These are phyloP conservation scores for Ageneiosus marmoratus DNA, from an alignment of 2,113 vertebrate genomes.

Conservation along the genomic window DNA sequence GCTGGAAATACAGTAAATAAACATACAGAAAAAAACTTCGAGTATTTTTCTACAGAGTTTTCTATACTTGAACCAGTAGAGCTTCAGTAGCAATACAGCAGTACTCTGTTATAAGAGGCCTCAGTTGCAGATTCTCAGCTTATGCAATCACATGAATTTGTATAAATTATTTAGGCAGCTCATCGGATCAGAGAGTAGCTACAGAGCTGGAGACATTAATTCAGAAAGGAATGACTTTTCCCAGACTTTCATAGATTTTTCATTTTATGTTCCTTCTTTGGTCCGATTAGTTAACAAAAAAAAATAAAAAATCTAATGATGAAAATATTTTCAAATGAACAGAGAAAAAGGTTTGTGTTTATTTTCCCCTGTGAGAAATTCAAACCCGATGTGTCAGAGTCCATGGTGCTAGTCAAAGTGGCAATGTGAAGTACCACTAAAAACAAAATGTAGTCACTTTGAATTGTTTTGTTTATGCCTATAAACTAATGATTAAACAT, in stretches of 20 bases:
- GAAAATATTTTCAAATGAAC: not conserved
- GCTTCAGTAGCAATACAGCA: not conserved
- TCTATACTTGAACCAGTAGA: not conserved
- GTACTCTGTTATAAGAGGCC: not conserved
- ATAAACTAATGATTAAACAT: not conserved
- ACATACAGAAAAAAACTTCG: not conserved
- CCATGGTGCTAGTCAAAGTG: not conserved
- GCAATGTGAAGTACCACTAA: not conserved
- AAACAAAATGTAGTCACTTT: not conserved
- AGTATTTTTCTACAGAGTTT: not conserved
- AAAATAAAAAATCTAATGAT: not conserved
- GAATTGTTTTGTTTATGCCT: not conserved
- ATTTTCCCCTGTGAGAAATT: not conserved
- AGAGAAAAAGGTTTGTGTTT: not conserved
- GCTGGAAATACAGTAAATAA: not conserved
- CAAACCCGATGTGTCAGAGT: not conserved
- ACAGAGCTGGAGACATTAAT: not conserved
- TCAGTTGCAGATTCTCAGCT: not conserved
- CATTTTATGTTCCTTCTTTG: not conserved
- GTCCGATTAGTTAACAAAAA: not conserved
- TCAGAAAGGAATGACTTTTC: not conserved
- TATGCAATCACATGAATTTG: not conserved
- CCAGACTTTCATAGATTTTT: not conserved
- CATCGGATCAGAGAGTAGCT: not conserved
- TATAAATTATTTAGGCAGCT: slow-evolving; percentile 1